Percentiles rank a stretch among this genome's conserved stretches.
These are phyloP conservation scores for Galerucella calmariensis DNA, from an alignment of 2,888 invertebrate genomes.

Conservation along the genomic window DNA sequence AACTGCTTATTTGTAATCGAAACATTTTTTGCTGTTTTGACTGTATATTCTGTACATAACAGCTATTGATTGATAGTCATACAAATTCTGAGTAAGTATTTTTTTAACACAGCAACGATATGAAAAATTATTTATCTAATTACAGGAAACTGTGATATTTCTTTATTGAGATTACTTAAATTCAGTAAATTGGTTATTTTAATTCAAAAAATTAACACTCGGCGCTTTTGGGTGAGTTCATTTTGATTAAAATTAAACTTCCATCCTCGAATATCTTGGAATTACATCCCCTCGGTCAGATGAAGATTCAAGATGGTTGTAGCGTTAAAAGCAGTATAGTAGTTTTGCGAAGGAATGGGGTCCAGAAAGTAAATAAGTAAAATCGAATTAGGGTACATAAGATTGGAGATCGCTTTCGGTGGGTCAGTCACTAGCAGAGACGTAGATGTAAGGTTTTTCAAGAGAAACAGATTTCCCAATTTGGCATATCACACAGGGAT, in stretches of 20 bases:
- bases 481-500: too few relatives aligned
- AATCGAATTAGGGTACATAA: conserved; percentile 17
- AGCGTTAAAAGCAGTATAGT: conserved; percentile 1
- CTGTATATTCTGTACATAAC: too few relatives aligned
- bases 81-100: too few relatives aligned
- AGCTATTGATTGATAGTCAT: too few relatives aligned
- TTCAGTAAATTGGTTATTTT: background rate
- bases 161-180: too few relatives aligned
- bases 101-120: too few relatives aligned
- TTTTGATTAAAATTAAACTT: background rate
- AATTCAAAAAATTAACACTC: background rate
- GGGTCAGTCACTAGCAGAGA: conserved; percentile 12
- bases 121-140: too few relatives aligned
- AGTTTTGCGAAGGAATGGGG: conserved; percentile 8
- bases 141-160: too few relatives aligned
- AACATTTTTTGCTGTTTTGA: too few relatives aligned
- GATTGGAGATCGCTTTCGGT: conserved; percentile 7
- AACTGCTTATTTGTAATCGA: too few relatives aligned
- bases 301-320: conserved; percentile 8
- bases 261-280: conserved; percentile 3
- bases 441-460: background rate
- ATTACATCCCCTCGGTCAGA: background rate
- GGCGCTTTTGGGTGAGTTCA: background rate
- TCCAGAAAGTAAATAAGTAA: conserved; percentile 16
- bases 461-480: background rate